Percentiles rank a stretch among this genome's conserved stretches.
phyloP scores from a whole-genome alignment of 2,888 invertebrate species.

The Nysson spinosus region DNA sequence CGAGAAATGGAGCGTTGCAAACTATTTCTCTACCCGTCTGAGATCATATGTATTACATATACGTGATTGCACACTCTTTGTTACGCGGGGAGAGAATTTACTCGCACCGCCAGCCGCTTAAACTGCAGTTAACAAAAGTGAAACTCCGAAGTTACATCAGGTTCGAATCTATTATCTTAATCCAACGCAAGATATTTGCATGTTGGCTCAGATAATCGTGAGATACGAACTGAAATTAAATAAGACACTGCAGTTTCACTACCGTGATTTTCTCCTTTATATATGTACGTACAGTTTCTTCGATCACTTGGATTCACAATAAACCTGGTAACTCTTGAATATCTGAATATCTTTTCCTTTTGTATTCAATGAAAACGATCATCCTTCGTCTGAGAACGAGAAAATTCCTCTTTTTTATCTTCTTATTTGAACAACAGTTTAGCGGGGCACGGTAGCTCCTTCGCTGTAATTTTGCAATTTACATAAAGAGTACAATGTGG shows the following conservation, averaged over 20 bases:
- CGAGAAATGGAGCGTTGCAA: not conserved
- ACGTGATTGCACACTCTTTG: not conserved
- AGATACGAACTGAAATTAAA: conserved; percentile 33
- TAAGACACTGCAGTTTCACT: conserved; percentile 35
- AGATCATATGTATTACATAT: not conserved
- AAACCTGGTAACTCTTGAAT: not conserved
- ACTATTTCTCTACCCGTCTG: not conserved
- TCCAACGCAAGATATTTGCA: conserved; percentile 47
- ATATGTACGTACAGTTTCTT: conserved; percentile 15
- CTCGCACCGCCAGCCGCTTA: conserved; percentile 4
- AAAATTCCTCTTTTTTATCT: conserved; percentile 30
- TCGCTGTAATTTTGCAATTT: conserved; percentile 49
- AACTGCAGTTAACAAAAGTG: conserved; percentile 50
- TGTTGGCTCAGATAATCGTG: conserved; percentile 21
- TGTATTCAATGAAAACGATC: conserved; percentile 26
- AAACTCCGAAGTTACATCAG: conserved; percentile 42
- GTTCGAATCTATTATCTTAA: conserved; percentile 32
- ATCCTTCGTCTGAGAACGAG: conserved; percentile 30
- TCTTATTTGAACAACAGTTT: not conserved
- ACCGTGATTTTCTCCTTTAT: conserved; percentile 4
- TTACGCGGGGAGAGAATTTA: conserved; percentile 1
- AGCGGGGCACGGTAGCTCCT: not conserved
- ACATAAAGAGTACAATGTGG: conserved; percentile 44
- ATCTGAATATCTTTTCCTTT: conserved; percentile 9
- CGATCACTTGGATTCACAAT: not conserved